These are phyloP conservation scores for Ammodytes dubius DNA, from an alignment of 2,113 vertebrate species.

Conservation along the genomic window DNA sequence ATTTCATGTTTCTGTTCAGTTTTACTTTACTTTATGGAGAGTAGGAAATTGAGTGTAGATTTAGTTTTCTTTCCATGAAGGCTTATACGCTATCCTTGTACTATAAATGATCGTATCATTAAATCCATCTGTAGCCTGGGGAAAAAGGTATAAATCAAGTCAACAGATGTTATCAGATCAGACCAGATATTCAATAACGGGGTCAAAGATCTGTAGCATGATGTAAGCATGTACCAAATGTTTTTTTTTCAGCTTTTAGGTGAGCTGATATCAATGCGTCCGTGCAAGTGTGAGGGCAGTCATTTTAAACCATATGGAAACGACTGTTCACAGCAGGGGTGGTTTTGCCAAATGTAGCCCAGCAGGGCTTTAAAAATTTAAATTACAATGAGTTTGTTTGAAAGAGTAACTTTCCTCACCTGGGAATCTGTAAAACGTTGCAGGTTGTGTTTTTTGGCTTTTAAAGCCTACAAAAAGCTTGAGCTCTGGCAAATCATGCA, in stretches of 20 bases:
- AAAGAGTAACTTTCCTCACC: conserved; percentile 49
- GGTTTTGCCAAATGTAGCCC: conserved; percentile 47
- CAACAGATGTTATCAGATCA: background rate
- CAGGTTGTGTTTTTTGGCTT: conserved; percentile 30
- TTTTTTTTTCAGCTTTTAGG: conserved; percentile 3
- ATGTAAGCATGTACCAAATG: background rate
- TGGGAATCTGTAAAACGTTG: conserved; percentile 53
- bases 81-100: background rate
- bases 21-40: background rate
- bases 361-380: conserved; percentile 42
- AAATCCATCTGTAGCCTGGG: background rate
- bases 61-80: too few relatives aligned
- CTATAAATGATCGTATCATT: background rate
- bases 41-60: background rate
- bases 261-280: background rate
- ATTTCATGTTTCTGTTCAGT: background rate
- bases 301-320: conserved; percentile 68
- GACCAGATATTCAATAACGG: background rate
- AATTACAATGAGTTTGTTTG: conserved; percentile 59
- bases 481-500: conserved; percentile 29
- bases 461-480: conserved; percentile 7
- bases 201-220: conserved; percentile 9
- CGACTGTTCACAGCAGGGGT: conserved; percentile 57
- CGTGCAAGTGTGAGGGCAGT: conserved; percentile 14
- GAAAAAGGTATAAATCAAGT: background rate